Evolutionary conservation across 2,113 vertebrate species (phyloP).

Genomic region (Arenaria interpres): DNA sequence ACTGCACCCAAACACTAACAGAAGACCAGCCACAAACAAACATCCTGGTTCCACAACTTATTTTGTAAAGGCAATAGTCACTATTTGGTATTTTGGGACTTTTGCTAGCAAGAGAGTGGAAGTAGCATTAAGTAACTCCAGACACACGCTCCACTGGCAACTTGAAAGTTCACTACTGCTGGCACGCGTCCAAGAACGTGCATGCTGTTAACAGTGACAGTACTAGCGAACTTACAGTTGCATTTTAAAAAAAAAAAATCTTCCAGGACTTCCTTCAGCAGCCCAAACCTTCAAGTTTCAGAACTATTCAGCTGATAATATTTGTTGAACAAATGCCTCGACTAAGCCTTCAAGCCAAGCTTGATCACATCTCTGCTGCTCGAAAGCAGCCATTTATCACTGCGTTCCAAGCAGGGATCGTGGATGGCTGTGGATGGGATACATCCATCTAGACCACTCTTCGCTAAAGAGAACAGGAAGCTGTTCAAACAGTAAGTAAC

Average conservation of each 20-base stretch:
- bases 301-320: neutral
- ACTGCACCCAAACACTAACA: neutral
- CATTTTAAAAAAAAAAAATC: neutral
- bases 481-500: neutral
- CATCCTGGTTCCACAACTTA: rapidly evolving
- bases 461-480: neutral
- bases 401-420: neutral
- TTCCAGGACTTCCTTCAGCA: neutral
- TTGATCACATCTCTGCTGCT: neutral
- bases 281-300: neutral
- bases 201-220: neutral
- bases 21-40: neutral
- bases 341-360: neutral
- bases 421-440: neutral
- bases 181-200: rapidly evolving
- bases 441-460: neutral
- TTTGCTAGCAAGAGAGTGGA: neutral
- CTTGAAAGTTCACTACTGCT: neutral
- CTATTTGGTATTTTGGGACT: neutral
- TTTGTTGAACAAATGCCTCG: neutral
- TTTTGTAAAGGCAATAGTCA: neutral
- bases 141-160: neutral
- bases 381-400: neutral
- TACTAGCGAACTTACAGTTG: rapidly evolving
- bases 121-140: neutral